Evolutionary conservation across 2,113 vertebrate genomes (phyloP).

Genomic region (Athene cunicularia): DNA sequence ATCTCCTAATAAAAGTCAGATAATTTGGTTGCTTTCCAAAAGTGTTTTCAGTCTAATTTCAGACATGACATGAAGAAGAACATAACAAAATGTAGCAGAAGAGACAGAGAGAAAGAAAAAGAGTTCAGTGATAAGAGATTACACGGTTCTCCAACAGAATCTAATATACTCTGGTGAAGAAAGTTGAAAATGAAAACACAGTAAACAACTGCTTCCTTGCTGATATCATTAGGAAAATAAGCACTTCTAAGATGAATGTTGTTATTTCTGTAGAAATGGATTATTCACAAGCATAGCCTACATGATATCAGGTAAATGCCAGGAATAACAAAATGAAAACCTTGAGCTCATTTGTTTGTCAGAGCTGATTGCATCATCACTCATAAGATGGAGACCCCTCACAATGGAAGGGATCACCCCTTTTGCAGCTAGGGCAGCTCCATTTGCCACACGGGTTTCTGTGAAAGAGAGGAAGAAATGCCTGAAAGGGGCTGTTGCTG

Average conservation of each 20-base stretch:
- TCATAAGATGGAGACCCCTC: neutral
- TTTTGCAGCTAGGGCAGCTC: neutral
- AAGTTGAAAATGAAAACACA: constrained; percentile 8
- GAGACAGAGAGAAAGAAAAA: neutral
- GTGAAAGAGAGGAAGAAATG: neutral
- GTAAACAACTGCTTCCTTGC: neutral
- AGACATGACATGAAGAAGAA: neutral
- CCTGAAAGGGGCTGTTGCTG: neutral
- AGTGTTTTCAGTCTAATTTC: constrained; percentile 45
- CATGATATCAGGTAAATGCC: neutral
- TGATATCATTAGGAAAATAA: constrained; percentile 3
- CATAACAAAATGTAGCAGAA: constrained; percentile 23
- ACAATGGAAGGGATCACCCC: accelerated
- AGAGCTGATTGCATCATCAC: neutral
- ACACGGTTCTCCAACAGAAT: neutral
- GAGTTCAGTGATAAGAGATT: neutral
- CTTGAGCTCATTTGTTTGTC: neutral
- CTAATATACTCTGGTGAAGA: neutral
- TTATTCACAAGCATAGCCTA: neutral
- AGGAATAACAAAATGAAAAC: neutral
- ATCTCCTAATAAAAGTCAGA: constrained; percentile 29
- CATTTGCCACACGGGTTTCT: neutral
- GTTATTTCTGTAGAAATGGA: constrained; percentile 10
- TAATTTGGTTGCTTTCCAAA: neutral
- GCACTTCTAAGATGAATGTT: neutral